Base-by-base conservation (phyloP, 2,888 invertebrate species). In the Diaphora mendica region DNA sequence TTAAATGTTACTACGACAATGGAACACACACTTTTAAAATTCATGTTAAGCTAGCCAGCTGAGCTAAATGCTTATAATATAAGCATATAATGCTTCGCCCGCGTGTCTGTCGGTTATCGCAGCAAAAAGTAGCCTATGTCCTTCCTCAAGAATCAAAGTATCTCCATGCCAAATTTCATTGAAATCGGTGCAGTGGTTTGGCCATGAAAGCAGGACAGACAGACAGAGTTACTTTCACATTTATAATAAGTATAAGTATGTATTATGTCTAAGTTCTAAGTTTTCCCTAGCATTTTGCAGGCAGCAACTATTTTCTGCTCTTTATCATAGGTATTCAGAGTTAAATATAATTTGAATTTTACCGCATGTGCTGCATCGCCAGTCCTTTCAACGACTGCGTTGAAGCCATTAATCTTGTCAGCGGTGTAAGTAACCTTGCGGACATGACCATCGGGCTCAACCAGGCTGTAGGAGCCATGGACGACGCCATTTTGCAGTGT, bases 391-490 rank as follows among this genome's bases (percentile, higher is more conserved):
- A 96, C 96, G 11, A 96, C 96, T 11, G 96, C 96, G 80, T 96
- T 96, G 90, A 96, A 96, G 0, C 96, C 96, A 82, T 96, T 95
- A 75, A 96, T 83, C 70, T 96, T 94, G 82, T 96, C 96, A 1
- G 96, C 96, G n/a, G 96, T 96, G 89, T 96, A 96, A 23, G 96
- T 95, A 68, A 96, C 96, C 79, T 93, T 90, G 64, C 96, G 87
- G 1, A 96, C 78, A 83, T 96, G 95, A 59, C 96, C 96, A 79
- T 96, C 96, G 4, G 96, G 96, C 76, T 96, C 96, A 48, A 96
- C 95, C 76, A 96, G 89, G 86, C 96, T 96, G 90, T 96, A 96
- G 23, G 94, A 93, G 77, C 96, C 96, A 85, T 96, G 96, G 30
- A 96, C 95, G 17, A 96, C 96, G 71, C 96, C 96, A 86, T 96